Conservation (phyloP, 23 tunicate genomes). For the Diplosoma virens region DNA sequence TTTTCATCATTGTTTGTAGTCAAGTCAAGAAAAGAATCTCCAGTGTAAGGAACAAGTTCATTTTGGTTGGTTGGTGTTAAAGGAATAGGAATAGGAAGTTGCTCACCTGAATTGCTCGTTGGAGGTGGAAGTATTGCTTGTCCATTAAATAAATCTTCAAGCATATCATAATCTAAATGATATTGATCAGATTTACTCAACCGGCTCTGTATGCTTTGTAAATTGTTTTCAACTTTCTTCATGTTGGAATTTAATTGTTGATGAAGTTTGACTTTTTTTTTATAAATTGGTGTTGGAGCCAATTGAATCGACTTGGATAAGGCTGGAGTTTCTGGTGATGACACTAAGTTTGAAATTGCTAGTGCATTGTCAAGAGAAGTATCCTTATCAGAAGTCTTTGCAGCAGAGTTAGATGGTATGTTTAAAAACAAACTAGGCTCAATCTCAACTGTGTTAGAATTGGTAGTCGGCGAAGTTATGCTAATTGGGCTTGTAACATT, state of each 20-base stretch:
- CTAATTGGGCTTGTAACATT: neutral
- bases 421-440: neutral
- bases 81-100: slow-evolving; percentile 11
- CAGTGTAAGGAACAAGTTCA: slow-evolving; percentile 47
- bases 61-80: neutral
- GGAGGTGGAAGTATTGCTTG: slow-evolving; percentile 37
- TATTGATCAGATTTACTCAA: slow-evolving; percentile 46
- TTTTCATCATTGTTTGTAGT: neutral
- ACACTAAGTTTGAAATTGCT: neutral
- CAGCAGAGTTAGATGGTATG: neutral
- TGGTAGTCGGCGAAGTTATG: neutral
- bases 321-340: neutral
- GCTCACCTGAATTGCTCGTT: neutral
- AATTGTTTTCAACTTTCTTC: slow-evolving; percentile 50
- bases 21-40: neutral
- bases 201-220: slow-evolving; percentile 50
- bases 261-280: neutral
- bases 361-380: no score
- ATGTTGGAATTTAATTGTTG: slow-evolving; percentile 36
- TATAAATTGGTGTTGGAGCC: neutral
- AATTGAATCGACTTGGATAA: no score
- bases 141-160: slow-evolving; percentile 64
- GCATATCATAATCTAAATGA: slow-evolving; percentile 59
- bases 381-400: neutral
- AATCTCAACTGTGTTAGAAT: no score